A percentile compares a stretch with the other conserved stretches of the same genome.
These are phyloP conservation scores for Otus sunia DNA, from an alignment of 2,113 vertebrate species.

Conservation along the genomic window DNA sequence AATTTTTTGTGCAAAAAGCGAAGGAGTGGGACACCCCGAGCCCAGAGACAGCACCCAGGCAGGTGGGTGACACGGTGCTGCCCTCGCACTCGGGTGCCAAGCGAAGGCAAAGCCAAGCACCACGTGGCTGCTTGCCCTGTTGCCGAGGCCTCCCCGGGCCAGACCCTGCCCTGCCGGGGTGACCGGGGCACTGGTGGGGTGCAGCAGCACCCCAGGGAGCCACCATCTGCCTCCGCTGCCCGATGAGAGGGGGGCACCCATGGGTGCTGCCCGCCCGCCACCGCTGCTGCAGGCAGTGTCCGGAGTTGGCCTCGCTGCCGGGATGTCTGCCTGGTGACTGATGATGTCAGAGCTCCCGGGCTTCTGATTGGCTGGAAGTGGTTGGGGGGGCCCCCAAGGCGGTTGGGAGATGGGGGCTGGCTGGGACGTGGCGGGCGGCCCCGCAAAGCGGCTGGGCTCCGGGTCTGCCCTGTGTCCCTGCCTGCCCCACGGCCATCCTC, in stretches of 20 bases:
- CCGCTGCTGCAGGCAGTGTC: neutral
- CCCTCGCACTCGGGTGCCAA: accelerated
- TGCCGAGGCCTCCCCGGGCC: neutral
- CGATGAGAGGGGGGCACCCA: accelerated
- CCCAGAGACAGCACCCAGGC: accelerated
- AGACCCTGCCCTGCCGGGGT: neutral
- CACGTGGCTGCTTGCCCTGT: accelerated
- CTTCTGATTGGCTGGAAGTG: neutral
- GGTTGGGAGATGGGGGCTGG: accelerated
- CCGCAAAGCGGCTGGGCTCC: neutral
- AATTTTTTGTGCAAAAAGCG: neutral
- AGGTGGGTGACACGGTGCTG: neutral
- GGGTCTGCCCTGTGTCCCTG: neutral
- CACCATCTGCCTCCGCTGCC: neutral
- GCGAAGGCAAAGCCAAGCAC: neutral
- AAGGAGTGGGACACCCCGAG: accelerated
- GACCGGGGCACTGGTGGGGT: accelerated
- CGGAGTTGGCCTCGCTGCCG: accelerated
- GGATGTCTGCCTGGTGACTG: conserved; percentile 57
- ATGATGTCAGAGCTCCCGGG: neutral
- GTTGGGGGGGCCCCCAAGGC: no score
- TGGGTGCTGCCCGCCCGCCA: neutral
- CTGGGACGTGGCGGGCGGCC: neutral
- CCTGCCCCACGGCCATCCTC: neutral
- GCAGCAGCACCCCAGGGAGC: neutral